Conservation (phyloP, 1,140 invertebrate species). For the Capitella teleta region DNA sequence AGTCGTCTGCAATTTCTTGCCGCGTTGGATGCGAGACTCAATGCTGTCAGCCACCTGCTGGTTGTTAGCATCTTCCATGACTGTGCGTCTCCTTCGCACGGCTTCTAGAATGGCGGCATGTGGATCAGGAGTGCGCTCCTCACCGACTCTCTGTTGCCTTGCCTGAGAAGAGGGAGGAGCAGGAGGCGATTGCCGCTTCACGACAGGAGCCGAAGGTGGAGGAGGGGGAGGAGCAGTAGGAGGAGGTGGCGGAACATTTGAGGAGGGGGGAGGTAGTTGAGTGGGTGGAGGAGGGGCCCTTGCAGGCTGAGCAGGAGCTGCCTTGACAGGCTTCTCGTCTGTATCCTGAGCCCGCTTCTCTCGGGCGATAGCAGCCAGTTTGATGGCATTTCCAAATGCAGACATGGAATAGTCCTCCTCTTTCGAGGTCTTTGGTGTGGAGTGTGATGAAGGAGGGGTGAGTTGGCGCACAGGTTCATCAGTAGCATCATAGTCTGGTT, state of each 20-base stretch:
- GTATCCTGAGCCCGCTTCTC: not conserved
- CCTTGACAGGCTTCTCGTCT: not conserved
- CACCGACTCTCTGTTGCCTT: not conserved
- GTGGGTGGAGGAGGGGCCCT: slow-evolving; percentile 1
- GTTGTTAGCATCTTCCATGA: slow-evolving; percentile 3
- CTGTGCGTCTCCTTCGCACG: slow-evolving; percentile 4
- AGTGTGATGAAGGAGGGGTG: too few relatives aligned
- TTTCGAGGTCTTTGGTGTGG: too few relatives aligned
- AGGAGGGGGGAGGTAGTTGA: slow-evolving; percentile 4
- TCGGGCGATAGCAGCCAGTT: not conserved
- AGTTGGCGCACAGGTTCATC: too few relatives aligned
- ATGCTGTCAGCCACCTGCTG: slow-evolving; percentile 9
- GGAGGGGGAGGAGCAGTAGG: not conserved
- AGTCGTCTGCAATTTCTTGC: slow-evolving; percentile 6
- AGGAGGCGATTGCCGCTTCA: not conserved
- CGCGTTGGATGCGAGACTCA: slow-evolving; percentile 4
- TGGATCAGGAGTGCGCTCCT: not conserved
- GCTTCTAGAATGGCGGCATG: slow-evolving; percentile 6
- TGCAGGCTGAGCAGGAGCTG: not conserved
- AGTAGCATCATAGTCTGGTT: too few relatives aligned
- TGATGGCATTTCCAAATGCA: too few relatives aligned
- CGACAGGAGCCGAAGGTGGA: not conserved
- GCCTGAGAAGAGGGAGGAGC: not conserved
- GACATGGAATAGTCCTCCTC: too few relatives aligned
- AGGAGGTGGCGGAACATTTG: not conserved